Percentiles rank a stretch among this genome's conserved stretches.
Conservation (phyloP, 1,140 invertebrate species). For the Drosophila pectinifera region DNA sequence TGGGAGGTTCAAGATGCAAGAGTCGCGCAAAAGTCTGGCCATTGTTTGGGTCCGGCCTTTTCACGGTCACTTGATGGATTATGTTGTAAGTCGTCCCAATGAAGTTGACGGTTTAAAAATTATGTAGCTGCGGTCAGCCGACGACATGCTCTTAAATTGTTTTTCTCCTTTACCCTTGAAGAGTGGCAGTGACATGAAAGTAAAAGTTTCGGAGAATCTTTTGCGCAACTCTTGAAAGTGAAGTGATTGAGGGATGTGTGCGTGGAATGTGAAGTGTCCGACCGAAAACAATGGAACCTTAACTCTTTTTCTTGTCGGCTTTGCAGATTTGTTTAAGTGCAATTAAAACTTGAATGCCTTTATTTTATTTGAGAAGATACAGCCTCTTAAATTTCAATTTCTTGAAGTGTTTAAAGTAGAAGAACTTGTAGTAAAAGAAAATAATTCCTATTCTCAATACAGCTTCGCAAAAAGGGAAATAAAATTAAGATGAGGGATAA, state of each 20-base stretch:
- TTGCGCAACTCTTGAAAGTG: conserved; percentile 22
- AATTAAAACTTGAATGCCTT: neutral
- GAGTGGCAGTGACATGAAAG: conserved; percentile 53
- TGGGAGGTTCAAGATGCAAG: conserved; percentile 1
- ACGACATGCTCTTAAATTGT: conserved; percentile 57
- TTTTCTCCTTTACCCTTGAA: conserved; percentile 27
- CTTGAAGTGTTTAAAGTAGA: neutral
- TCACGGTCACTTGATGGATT: conserved; percentile 71
- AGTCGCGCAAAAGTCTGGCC: conserved; percentile 26
- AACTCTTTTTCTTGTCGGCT: conserved; percentile 1
- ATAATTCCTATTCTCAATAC: neutral
- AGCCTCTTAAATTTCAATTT: neutral
- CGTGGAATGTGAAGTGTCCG: conserved; percentile 10
- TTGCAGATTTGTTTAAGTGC: neutral
- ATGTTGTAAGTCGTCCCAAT: conserved; percentile 68
- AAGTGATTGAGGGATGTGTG: conserved; percentile 24
- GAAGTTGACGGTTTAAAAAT: conserved; percentile 54
- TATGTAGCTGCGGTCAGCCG: conserved; percentile 42
- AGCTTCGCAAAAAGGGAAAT: neutral
- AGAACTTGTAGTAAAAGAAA: neutral
- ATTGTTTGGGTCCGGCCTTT: conserved; percentile 17
- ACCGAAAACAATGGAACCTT: conserved; percentile 15
- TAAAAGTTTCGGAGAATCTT: conserved; percentile 66
- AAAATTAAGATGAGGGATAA: neutral
- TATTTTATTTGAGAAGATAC: neutral